phyloP scores from a whole-genome alignment of 2,888 invertebrate genomes.

The Plusia festucae region DNA sequence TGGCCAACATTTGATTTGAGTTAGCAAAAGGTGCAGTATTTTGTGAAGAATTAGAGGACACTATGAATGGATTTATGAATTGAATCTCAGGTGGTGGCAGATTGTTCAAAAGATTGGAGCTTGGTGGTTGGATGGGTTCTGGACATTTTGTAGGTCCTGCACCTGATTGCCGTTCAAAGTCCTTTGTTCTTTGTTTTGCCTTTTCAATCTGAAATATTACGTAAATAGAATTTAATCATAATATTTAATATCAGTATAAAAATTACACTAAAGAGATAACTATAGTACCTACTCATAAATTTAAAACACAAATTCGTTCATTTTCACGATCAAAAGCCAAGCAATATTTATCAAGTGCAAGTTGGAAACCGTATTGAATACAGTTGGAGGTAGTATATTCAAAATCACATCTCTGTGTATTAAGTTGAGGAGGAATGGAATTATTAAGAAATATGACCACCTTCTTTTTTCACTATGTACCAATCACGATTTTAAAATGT shows the following conservation, averaged over 20 bases:
- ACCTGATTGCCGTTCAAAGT: slow-evolving; percentile 45
- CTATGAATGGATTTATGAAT: slow-evolving; percentile 15
- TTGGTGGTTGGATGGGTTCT: slow-evolving; percentile 72
- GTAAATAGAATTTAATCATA: neutral
- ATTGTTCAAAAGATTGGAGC: slow-evolving; percentile 14
- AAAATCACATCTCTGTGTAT: too few species aligned
- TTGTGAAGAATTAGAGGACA: slow-evolving; percentile 12
- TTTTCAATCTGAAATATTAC: slow-evolving; percentile 71
- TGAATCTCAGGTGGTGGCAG: neutral
- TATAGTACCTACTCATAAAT: neutral
- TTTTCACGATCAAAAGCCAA: neutral
- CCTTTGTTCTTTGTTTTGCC: slow-evolving; percentile 62
- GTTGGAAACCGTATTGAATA: neutral
- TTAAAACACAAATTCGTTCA: neutral
- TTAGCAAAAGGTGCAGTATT: slow-evolving; percentile 9
- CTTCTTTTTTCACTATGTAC: neutral
- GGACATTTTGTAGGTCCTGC: slow-evolving; percentile 60
- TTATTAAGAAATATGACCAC: neutral
- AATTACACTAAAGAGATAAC: too few species aligned
- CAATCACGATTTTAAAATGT: neutral
- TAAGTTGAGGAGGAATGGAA: neutral
- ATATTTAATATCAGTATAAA: neutral
- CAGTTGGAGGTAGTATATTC: too few species aligned
- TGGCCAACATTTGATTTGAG: slow-evolving; percentile 18
- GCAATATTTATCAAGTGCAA: neutral